Percentiles rank a stretch among this genome's conserved stretches.
Evolutionary conservation across 2,113 vertebrate genomes (phyloP).

Genomic region (Pachyramphus minor): DNA sequence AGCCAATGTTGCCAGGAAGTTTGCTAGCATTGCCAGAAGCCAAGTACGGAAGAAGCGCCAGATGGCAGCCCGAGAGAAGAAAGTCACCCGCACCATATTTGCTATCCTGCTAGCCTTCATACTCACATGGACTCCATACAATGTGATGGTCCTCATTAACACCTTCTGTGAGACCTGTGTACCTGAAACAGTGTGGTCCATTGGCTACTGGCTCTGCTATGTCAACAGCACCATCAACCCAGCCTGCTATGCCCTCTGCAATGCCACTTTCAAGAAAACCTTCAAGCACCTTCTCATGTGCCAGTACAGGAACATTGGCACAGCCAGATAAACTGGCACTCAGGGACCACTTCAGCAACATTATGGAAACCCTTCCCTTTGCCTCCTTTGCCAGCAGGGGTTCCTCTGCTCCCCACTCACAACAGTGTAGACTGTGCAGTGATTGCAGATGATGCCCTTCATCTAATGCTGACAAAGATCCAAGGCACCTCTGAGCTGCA

Average conservation of each 20-base stretch:
- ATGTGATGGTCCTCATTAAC: slow-evolving; percentile 97
- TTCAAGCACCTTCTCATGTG: slow-evolving; percentile 96
- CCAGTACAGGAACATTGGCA: slow-evolving; percentile 95
- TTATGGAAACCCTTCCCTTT: background rate
- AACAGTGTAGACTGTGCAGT: background rate
- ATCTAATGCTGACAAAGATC: background rate
- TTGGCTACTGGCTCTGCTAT: slow-evolving; percentile 98
- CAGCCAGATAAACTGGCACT: slow-evolving; percentile 83
- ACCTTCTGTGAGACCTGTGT: slow-evolving; percentile 95
- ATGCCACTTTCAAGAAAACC: slow-evolving; percentile 98
- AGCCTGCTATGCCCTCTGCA: slow-evolving; percentile 97
- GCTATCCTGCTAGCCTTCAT: slow-evolving; percentile 98
- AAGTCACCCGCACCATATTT: slow-evolving; percentile 97
- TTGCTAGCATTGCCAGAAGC: slow-evolving; percentile 95
- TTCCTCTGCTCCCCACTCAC: background rate
- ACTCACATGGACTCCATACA: slow-evolving; percentile 97
- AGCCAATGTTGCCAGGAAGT: slow-evolving; percentile 89
- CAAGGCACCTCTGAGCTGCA: background rate
- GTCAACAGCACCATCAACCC: slow-evolving; percentile 99
- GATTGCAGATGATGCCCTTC: slow-evolving; percentile 20
- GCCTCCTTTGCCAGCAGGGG: background rate
- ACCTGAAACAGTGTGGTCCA: slow-evolving; percentile 93
- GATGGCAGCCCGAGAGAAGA: slow-evolving; percentile 97
- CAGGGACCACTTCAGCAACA: slow-evolving; percentile 9
- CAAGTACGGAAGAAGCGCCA: slow-evolving; percentile 96